These are phyloP conservation scores for Alca torda DNA, from an alignment of 2,797 vertebrate species.

Conservation along the genomic window DNA sequence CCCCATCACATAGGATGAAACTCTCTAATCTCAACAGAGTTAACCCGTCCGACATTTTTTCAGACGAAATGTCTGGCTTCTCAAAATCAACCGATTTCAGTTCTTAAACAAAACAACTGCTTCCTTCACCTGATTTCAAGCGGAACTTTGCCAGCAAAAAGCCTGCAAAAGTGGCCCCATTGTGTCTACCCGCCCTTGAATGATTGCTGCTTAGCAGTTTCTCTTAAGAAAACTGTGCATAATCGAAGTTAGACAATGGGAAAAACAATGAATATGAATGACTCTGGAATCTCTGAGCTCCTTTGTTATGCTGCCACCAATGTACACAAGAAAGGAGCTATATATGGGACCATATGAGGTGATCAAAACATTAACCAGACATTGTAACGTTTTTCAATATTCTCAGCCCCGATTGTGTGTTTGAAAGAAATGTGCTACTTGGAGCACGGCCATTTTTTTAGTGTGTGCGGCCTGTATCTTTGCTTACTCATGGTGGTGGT, in stretches of 20 bases:
- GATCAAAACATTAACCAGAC: slow-evolving; percentile 75
- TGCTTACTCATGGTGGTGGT: slow-evolving; percentile 50
- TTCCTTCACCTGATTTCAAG: slow-evolving; percentile 43
- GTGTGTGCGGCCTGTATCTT: not conserved
- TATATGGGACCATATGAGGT: slow-evolving; percentile 56
- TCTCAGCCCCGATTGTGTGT: slow-evolving; percentile 40
- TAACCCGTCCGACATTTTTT: not conserved
- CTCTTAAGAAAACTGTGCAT: slow-evolving; percentile 28
- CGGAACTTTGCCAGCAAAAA: slow-evolving; percentile 3
- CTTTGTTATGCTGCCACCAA: slow-evolving; percentile 51
- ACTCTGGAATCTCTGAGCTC: slow-evolving; percentile 12
- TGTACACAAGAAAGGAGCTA: slow-evolving; percentile 38
- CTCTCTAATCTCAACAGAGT: not conserved
- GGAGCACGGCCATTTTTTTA: slow-evolving; percentile 61
- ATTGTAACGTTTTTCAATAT: slow-evolving; percentile 60
- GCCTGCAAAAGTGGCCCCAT: not conserved
- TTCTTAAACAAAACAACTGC: slow-evolving; percentile 31
- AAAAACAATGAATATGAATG: slow-evolving; percentile 53
- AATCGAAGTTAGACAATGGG: slow-evolving; percentile 31
- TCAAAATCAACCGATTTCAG: not conserved
- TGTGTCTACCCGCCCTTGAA: not conserved
- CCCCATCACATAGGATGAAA: not conserved
- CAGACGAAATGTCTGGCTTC: not conserved
- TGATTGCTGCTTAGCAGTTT: slow-evolving; percentile 18
- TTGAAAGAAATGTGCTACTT: slow-evolving; percentile 69